Conservation (phyloP, 2,888 invertebrate genomes). For the Leptopilina syphax region DNA sequence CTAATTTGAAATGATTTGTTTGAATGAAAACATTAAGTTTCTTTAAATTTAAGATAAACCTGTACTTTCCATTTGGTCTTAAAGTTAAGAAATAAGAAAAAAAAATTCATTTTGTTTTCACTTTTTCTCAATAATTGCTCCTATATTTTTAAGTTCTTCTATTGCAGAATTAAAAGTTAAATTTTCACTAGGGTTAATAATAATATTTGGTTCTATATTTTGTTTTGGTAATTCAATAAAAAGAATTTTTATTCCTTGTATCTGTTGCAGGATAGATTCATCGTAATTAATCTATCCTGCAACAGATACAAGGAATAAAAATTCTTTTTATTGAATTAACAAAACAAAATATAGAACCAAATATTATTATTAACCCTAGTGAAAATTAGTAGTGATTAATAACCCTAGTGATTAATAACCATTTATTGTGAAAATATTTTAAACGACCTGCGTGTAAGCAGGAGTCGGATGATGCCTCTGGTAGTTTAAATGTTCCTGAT, state of each 20-base stretch:
- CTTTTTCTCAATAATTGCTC: not conserved
- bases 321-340: not conserved
- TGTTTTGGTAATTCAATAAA: not conserved
- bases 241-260: not conserved
- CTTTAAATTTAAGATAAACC: slow-evolving; percentile 49
- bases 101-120: slow-evolving; percentile 39
- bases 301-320: not conserved
- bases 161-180: not conserved
- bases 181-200: not conserved
- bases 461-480: too few species aligned
- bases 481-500: too few species aligned
- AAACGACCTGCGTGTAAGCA: not conserved
- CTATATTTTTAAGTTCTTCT: not conserved
- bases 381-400: too few species aligned
- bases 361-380: not conserved
- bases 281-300: not conserved
- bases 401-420: not conserved
- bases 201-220: not conserved
- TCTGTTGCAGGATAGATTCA: not conserved
- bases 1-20: slow-evolving; percentile 49
- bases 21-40: slow-evolving; percentile 47
- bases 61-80: slow-evolving; percentile 33
- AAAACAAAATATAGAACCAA: not conserved
- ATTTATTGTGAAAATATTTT: not conserved
- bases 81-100: slow-evolving; percentile 42